A percentile compares a stretch with the other conserved stretches of the same genome.
phyloP scores from a whole-genome alignment of 1,140 invertebrate species.

The Drosophila trapezifrons region DNA sequence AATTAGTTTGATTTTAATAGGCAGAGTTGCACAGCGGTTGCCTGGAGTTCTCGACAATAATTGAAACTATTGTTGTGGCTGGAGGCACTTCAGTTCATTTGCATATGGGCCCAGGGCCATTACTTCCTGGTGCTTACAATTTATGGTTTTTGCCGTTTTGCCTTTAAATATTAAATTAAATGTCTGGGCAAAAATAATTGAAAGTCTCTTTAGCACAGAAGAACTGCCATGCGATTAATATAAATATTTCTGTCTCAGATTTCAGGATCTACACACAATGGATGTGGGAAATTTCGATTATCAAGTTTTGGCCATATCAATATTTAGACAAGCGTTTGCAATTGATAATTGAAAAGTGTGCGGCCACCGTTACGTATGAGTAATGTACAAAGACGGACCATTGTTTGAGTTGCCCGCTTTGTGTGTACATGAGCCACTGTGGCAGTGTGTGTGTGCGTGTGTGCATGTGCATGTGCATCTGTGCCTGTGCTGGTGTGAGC shows the following conservation, averaged over 20 bases:
- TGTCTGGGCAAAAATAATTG: conserved; percentile 47
- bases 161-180: conserved; percentile 31
- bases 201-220: conserved; percentile 14
- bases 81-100: conserved; percentile 24
- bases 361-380: conserved; percentile 53
- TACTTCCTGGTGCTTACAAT: conserved; percentile 15
- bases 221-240: conserved; percentile 23
- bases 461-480: conserved; percentile 4
- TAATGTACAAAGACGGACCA: conserved; percentile 37
- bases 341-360: conserved; percentile 63
- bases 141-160: conserved; percentile 20
- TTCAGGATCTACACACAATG: conserved; percentile 21
- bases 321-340: conserved; percentile 57
- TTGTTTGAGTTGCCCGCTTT: conserved; percentile 49
- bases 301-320: conserved; percentile 53
- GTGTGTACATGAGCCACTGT: conserved; percentile 3
- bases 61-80: conserved; percentile 30
- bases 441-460: not conserved
- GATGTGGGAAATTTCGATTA: conserved; percentile 42
- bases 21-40: conserved; percentile 20
- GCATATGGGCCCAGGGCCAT: conserved; percentile 16
- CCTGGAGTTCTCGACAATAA: conserved; percentile 27
- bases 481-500: conserved; percentile 20
- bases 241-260: conserved; percentile 42
- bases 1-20: conserved; percentile 52